Conservation (phyloP, 2,888 invertebrate genomes). For the Ochropacha duplaris region DNA sequence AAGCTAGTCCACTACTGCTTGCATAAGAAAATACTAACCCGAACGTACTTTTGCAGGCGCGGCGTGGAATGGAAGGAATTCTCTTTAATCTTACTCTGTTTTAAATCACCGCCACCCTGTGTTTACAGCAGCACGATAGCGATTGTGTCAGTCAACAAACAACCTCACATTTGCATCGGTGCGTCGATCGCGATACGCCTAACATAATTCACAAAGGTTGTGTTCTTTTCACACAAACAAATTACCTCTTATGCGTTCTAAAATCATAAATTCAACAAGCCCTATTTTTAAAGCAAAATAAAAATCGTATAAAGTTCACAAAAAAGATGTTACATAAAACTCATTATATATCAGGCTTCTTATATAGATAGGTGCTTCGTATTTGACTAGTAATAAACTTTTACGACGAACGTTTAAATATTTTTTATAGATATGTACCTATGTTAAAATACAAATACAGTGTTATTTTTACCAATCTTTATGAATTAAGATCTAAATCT, state of each 20-base stretch:
- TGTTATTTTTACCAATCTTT: slow-evolving; percentile 8
- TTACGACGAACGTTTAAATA: slow-evolving; percentile 31
- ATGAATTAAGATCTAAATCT: not conserved
- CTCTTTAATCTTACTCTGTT: slow-evolving; percentile 5
- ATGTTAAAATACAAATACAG: slow-evolving; percentile 15
- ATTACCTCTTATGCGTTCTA: not conserved
- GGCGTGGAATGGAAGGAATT: slow-evolving; percentile 3
- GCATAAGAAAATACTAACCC: not conserved
- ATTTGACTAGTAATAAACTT: slow-evolving; percentile 31
- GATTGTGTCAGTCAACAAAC: slow-evolving; percentile 7
- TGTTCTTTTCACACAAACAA: not conserved
- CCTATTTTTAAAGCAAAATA: not conserved
- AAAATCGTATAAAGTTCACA: not conserved
- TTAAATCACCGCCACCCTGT: slow-evolving; percentile 6
- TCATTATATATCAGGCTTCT: slow-evolving; percentile 15
- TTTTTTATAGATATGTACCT: too few species aligned
- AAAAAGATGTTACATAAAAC: not conserved
- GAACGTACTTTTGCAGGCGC: slow-evolving; percentile 1
- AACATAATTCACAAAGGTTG: not conserved
- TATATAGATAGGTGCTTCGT: slow-evolving; percentile 28
- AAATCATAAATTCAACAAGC: not conserved
- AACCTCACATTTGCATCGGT: slow-evolving; percentile 2
- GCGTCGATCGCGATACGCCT: slow-evolving; percentile 1
- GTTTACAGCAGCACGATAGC: slow-evolving; percentile 2
- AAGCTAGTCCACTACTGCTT: not conserved